phyloP scores from a whole-genome alignment of 2,113 vertebrate genomes.

The Pionites leucogaster region DNA sequence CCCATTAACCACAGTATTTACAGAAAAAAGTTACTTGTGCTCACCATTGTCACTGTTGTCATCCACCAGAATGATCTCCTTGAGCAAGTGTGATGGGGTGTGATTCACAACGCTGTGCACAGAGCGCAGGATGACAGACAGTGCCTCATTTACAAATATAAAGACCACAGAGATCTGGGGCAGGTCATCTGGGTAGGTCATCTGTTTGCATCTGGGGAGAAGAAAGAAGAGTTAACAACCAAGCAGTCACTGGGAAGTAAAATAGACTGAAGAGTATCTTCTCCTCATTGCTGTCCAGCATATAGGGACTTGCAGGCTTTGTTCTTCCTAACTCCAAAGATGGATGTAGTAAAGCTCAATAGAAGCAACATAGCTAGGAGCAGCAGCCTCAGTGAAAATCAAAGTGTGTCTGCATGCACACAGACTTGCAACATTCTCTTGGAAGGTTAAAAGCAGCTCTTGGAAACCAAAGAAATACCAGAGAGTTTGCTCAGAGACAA shows the following conservation, averaged over 20 bases:
- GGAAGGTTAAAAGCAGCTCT: not conserved
- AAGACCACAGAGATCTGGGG: slow-evolving; percentile 97
- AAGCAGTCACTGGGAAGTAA: not conserved
- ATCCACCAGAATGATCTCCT: slow-evolving; percentile 96
- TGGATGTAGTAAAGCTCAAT: not conserved
- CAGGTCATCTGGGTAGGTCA: slow-evolving; percentile 84
- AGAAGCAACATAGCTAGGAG: not conserved
- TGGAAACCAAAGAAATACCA: not conserved
- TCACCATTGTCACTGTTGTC: slow-evolving; percentile 97
- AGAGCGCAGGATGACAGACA: slow-evolving; percentile 94
- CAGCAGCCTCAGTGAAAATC: not conserved
- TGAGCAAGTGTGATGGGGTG: slow-evolving; percentile 92
- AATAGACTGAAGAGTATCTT: not conserved
- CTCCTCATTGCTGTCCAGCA: not conserved
- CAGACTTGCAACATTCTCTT: not conserved
- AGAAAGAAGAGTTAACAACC: not conserved
- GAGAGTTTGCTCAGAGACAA: not conserved
- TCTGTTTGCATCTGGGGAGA: slow-evolving; percentile 85
- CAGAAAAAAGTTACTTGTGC: rapidly evolving
- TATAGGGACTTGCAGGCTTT: not conserved
- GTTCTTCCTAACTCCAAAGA: not conserved
- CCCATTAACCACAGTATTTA: rapidly evolving
- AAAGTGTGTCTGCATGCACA: not conserved
- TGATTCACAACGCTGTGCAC: slow-evolving; percentile 98
- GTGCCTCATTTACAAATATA: slow-evolving; percentile 95